Evolutionary conservation across 64 coral and sea anemone species (phyloP).

Genomic region (Porites lutea): DNA sequence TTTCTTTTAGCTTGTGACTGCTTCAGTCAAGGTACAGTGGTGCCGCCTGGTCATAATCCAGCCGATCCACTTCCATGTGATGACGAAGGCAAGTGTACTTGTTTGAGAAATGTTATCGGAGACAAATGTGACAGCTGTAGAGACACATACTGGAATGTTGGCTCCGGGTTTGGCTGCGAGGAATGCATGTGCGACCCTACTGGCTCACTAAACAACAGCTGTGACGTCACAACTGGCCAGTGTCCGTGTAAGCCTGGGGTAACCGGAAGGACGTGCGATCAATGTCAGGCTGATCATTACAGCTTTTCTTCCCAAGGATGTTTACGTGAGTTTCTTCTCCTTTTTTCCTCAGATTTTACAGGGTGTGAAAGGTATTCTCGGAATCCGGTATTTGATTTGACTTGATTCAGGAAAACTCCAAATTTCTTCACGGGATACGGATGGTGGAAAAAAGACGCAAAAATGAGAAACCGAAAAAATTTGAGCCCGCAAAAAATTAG

Average conservation of each 20-base stretch:
- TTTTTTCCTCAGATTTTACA: too few species aligned
- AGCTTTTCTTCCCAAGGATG: slow-evolving; percentile 81
- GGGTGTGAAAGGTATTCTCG: too few species aligned
- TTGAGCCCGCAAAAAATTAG: too few species aligned
- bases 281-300: slow-evolving; percentile 85
- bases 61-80: slow-evolving; percentile 82
- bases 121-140: slow-evolving; percentile 89
- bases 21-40: slow-evolving; percentile 80
- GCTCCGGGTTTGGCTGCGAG: slow-evolving; percentile 91
- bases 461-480: too few species aligned
- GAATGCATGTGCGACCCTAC: slow-evolving; percentile 74
- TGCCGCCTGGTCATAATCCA: slow-evolving; percentile 67
- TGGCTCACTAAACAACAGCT: slow-evolving; percentile 84
- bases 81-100: slow-evolving; percentile 68
- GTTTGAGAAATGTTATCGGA: slow-evolving; percentile 76
- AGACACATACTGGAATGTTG: slow-evolving; percentile 90
- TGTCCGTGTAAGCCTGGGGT: slow-evolving; percentile 93
- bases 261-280: slow-evolving; percentile 84
- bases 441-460: too few species aligned
- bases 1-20: slow-evolving; percentile 70
- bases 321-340: slow-evolving; percentile 59
- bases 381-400: too few species aligned
- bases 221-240: slow-evolving; percentile 88
- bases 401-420: background rate
- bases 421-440: background rate